Conservation (phyloP, 2,888 invertebrate species). For the Rhingia rostrata region DNA sequence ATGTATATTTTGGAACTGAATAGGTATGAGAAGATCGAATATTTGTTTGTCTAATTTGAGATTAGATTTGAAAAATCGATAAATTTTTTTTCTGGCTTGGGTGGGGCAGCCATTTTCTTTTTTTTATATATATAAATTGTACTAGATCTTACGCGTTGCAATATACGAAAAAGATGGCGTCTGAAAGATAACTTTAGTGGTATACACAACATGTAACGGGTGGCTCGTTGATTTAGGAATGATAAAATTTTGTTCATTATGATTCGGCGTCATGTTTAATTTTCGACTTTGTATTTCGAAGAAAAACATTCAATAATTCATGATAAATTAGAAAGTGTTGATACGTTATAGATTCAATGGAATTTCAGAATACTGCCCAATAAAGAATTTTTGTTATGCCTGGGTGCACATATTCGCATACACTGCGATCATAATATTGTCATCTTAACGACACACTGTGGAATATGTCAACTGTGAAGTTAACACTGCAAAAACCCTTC, state of each 20-base stretch:
- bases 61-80: constrained; percentile 39
- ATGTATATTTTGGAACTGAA: constrained; percentile 42
- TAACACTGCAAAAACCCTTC: no score
- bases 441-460: no score
- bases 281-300: no score
- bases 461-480: no score
- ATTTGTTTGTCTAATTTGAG: constrained; percentile 15
- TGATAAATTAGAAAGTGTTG: no score
- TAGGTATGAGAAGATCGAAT: constrained; percentile 60
- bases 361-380: no score
- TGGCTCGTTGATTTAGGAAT: not conserved
- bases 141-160: constrained; percentile 24
- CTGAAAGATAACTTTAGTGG: not conserved
- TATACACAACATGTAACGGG: constrained; percentile 29
- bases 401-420: no score
- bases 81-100: constrained; percentile 27
- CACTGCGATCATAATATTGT: no score
- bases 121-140: constrained; percentile 24
- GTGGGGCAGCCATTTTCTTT: constrained; percentile 45
- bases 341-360: no score
- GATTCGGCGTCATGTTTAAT: no score
- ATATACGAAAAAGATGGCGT: not conserved
- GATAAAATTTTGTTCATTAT: not conserved
- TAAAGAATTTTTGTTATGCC: no score
- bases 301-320: no score